These are phyloP conservation scores for Conger conger DNA, from an alignment of 2,113 vertebrate genomes.

Conservation along the genomic window DNA sequence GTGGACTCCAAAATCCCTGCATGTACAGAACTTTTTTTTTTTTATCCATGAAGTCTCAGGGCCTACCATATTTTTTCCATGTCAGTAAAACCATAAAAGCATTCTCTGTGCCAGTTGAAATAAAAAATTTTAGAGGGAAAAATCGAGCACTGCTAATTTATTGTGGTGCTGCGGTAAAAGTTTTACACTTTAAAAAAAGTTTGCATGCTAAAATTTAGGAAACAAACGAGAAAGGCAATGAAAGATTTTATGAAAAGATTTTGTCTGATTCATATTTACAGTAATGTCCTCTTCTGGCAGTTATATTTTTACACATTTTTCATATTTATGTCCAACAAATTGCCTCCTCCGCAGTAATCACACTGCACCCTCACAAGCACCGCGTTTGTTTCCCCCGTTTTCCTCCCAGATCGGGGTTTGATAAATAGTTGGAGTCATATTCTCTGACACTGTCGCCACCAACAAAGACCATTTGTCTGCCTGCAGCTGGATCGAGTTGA, in stretches of 20 bases:
- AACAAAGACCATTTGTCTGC: slow-evolving; percentile 33
- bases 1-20: background rate
- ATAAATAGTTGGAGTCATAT: slow-evolving; percentile 16
- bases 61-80: background rate
- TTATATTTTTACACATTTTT: slow-evolving; percentile 14
- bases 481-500: slow-evolving; percentile 16
- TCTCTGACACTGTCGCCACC: slow-evolving; percentile 7
- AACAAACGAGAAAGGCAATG: background rate
- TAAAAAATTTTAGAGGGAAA: background rate
- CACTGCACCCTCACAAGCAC: background rate
- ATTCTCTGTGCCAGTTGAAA: background rate
- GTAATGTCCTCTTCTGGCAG: slow-evolving; percentile 13
- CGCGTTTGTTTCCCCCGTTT: slow-evolving; percentile 11
- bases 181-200: background rate
- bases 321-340: slow-evolving; percentile 13
- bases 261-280: background rate
- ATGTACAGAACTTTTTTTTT: background rate
- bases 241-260: background rate
- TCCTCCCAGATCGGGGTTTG: slow-evolving; percentile 21
- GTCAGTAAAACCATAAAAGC: background rate
- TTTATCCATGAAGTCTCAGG: no score
- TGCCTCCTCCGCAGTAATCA: background rate
- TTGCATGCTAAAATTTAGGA: background rate
- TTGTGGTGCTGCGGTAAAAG: background rate
- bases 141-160: background rate